Evolutionary conservation across 64 coral and sea anemone species (phyloP).

Genomic region (Porites lutea): DNA sequence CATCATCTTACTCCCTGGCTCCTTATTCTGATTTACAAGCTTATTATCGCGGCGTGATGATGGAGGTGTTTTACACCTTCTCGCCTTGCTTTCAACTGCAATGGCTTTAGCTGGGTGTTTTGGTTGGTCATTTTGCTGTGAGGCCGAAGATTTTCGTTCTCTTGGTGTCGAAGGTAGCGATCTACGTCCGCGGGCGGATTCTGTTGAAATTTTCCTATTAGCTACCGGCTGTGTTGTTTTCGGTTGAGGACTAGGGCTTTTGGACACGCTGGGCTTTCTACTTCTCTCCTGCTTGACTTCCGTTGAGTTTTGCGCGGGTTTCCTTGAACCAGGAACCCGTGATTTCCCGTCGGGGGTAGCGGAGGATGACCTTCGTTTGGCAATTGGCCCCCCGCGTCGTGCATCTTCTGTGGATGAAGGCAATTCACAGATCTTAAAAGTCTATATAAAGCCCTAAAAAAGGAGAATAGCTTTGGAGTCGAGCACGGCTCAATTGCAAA

Average conservation of each 20-base stretch:
- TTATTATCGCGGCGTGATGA: conserved; percentile 4
- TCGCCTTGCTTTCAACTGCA: background rate
- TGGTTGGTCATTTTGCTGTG: background rate
- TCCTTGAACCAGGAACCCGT: conserved; percentile 3
- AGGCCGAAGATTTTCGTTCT: conserved; percentile 18
- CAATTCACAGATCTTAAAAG: background rate
- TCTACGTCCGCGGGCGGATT: background rate
- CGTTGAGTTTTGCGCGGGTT: background rate
- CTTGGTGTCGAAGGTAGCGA: conserved; percentile 18
- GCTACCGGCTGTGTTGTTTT: conserved; percentile 12
- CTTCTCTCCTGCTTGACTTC: conserved; percentile 11
- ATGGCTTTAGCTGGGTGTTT: background rate
- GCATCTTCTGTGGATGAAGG: background rate
- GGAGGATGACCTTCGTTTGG: conserved; percentile 37
- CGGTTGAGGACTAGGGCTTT: background rate
- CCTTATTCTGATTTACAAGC: background rate
- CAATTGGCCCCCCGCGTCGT: background rate
- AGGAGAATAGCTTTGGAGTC: no score
- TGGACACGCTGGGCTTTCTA: background rate
- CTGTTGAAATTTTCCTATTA: conserved; percentile 20
- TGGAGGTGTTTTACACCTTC: background rate
- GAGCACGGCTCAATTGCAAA: no score
- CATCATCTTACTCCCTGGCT: background rate
- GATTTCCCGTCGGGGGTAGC: background rate
- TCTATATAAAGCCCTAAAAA: no score